Evolutionary conservation across 2,888 invertebrate genomes (phyloP), one percentile per base, ranked within the genome.

Genomic region (Ophonus ardosiacus): DNA sequence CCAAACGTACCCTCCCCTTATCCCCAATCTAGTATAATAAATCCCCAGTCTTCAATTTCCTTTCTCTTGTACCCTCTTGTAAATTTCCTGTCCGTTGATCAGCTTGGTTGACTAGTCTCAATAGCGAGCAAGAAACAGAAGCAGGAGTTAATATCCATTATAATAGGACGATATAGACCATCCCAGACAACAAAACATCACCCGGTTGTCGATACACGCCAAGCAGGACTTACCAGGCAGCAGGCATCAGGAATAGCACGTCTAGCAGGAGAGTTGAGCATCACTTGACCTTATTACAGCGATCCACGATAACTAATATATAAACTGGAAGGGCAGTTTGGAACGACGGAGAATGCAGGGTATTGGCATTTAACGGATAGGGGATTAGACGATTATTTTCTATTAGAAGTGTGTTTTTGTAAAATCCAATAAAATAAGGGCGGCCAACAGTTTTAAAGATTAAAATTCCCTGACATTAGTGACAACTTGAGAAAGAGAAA

Each of bases 111-210:
- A 31, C 2, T 31, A 31, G 63, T 63, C 63, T 63, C 63, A 63
- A 63, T 63, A 63, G 24, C 68, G 10, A 24, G 68, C 68, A 68
- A 68, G 68, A 68, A 68, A 68, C 68, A 68, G 68, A 68, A 68
- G 68, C 68, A 31, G 68, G 68, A 68, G 68, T 68, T 68, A 68
- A 68, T 68, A 68, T 68, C 68, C 38, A 68, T 68, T 68, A 68
- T 68, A 68, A 68, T 68, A 24, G 68, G 68, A 15, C 31, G 31
- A 15, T 68, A 38, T 63, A 63, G 24, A 63, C 63, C 15, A 38
- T 68, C 68, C 38, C 68, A 17, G 63, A 63, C 68, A 68, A 15
- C 68, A 68, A 68, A 68, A 68, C 68, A 68, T 68, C 38, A 68
- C 21, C 63, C 59, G 7, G 13, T 21, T 24, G 63, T 13, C 63